Conservation (phyloP, 1,140 invertebrate species). For the Drosophila dunni region DNA sequence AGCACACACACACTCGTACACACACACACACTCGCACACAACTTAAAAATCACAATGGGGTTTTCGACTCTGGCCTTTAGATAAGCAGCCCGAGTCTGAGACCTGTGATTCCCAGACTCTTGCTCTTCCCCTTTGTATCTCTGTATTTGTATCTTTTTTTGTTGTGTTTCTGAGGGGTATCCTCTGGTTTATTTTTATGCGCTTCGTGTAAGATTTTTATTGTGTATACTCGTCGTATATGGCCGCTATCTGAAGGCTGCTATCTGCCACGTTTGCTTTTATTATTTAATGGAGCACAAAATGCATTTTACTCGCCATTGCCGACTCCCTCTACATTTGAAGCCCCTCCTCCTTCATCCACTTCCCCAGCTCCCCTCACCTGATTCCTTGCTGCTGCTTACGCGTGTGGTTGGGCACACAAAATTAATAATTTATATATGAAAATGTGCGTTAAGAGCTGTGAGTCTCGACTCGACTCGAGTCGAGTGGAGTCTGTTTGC, state of each 20-base stretch:
- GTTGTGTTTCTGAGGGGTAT: constrained; percentile 19
- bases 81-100: constrained; percentile 60
- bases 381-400: constrained; percentile 1
- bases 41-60: constrained; percentile 83
- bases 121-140: constrained; percentile 2
- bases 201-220: constrained; percentile 82
- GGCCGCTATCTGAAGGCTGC: constrained; percentile 60
- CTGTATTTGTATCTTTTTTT: constrained; percentile 7
- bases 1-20: constrained; percentile 31
- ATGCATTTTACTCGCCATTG: constrained; percentile 71
- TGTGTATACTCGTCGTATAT: constrained; percentile 71
- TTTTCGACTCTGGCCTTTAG: constrained; percentile 73
- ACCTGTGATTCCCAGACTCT: constrained; percentile 38
- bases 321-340: constrained; percentile 32
- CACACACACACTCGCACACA: constrained; percentile 26
- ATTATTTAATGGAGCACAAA: constrained; percentile 84
- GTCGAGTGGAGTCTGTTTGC: constrained; percentile 69
- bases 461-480: constrained; percentile 34
- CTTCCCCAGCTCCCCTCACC: not conserved
- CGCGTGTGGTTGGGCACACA: constrained; percentile 66
- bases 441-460: constrained; percentile 82
- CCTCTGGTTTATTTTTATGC: constrained; percentile 78
- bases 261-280: constrained; percentile 82
- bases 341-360: constrained; percentile 20
- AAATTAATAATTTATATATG: constrained; percentile 84